Conservation (phyloP, 1,140 invertebrate species). For the Lethrus apterus region DNA sequence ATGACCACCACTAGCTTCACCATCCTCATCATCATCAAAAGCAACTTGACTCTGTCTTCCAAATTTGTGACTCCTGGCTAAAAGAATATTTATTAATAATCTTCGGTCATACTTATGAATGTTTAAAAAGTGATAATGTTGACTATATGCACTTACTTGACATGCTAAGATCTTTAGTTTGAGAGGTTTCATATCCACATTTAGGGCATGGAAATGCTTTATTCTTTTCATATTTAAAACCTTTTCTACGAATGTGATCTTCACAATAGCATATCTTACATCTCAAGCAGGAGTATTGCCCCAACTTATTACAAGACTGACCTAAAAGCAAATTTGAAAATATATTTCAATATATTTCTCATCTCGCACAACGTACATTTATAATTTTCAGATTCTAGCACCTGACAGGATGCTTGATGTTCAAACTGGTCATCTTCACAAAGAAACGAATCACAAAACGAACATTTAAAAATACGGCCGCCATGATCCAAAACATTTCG, state of each 20-base stretch:
- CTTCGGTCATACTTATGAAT: no score
- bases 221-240: constrained; percentile 86
- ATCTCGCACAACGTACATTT: constrained; percentile 84
- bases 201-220: constrained; percentile 89
- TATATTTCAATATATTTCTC: neutral
- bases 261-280: constrained; percentile 97
- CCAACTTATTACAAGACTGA: constrained; percentile 88
- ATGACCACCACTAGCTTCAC: constrained; percentile 46
- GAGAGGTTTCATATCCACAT: constrained; percentile 82
- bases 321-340: constrained; percentile 42
- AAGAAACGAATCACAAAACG: constrained; percentile 82
- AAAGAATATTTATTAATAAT: constrained; percentile 27
- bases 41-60: constrained; percentile 66
- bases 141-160: constrained; percentile 86
- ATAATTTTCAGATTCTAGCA: constrained; percentile 84
- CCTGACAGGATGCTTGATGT: constrained; percentile 95
- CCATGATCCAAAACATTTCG: constrained; percentile 92
- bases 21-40: constrained; percentile 50
- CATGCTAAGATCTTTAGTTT: constrained; percentile 92
- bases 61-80: constrained; percentile 73
- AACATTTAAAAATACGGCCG: constrained; percentile 85
- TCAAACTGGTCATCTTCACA: constrained; percentile 99
- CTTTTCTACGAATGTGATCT: constrained; percentile 89
- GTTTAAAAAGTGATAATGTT: no score
- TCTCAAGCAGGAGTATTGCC: constrained; percentile 88